Evolutionary conservation across 2,113 vertebrate genomes (phyloP).

Genomic region (Microcebus ravelobensis): DNA sequence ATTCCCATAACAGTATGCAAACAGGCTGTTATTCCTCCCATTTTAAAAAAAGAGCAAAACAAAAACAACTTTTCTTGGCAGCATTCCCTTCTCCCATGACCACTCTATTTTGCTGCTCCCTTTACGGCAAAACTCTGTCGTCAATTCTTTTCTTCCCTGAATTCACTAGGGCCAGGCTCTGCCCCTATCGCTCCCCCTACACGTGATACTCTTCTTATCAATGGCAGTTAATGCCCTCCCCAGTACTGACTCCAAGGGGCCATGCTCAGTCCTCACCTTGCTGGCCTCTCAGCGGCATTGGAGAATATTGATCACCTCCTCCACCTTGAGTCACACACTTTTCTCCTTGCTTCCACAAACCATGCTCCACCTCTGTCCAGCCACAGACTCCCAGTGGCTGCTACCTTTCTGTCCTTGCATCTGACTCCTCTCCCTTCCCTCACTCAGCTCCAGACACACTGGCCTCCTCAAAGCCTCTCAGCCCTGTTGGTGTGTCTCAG

Average conservation of each 20-base stretch:
- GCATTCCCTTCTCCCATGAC: not conserved
- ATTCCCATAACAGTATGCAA: not conserved
- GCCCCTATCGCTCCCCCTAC: not conserved
- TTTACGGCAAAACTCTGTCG: not conserved
- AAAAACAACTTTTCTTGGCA: not conserved
- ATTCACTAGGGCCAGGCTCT: not conserved
- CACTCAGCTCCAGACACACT: not conserved
- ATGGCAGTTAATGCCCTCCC: not conserved
- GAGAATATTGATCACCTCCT: not conserved
- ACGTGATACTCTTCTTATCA: not conserved
- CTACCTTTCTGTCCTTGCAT: not conserved
- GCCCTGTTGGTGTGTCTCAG: not conserved
- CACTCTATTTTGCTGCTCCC: not conserved
- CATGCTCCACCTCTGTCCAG: not conserved
- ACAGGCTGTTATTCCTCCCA: not conserved
- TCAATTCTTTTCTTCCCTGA: not conserved
- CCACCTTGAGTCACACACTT: fast-evolving
- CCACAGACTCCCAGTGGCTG: not conserved
- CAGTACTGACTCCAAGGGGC: too few relatives aligned
- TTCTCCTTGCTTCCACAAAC: not conserved
- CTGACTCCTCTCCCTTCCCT: not conserved
- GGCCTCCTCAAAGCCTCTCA: not conserved
- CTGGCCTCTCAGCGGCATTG: fast-evolving
- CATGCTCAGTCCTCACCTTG: not conserved
- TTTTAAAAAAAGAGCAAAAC: not conserved